Evolutionary conservation across 1,140 invertebrate genomes (phyloP), one percentile per base, ranked within the genome.

Genomic region (Chrysomallon squamiferum): DNA sequence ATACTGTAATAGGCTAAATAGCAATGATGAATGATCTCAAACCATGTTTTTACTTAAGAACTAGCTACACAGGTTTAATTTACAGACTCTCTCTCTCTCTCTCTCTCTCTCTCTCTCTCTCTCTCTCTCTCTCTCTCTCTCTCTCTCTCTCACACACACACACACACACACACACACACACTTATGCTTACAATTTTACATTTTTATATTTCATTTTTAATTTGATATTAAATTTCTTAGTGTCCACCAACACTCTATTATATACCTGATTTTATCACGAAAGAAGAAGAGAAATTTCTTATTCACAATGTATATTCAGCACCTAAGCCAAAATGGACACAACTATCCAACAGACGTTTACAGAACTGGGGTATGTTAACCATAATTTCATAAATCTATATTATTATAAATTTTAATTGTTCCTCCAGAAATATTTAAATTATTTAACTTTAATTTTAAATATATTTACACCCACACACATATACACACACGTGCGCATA

Each of bases 311-410:
- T 98, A 15, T 91, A 95, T 79, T 85, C 86, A 54, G 90, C 90
- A 27, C 96, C 97, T 7, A 93, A 95, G 83, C 95, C 96, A 38
- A 97, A 97, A 86, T 99, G 97, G 97, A 96, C 94, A 4, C 92
- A 94, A 80, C 87, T 99, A 32, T 91, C 91, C 25, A 92, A 97
- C 82, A 88, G 97, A 68, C 88, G 95, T 72, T 86, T 99, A 13
- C 95, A 99, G 86, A 97, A 98, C 85, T 99, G 96, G 92, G 97
- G 97, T 76, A 80, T 75, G 32, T 22, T 30, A 54, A n/a, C n/a
- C n/a, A n/a, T n/a, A n/a, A n/a, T 35, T 56, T 3, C 54, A 5
- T 59, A 27, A 47, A 47, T 56, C n/a, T 25, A 18, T 27, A 56
- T n/a, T 6, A n/a, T 56, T 3, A 11, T 13, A 29, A 0, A 56